Evolutionary conservation across 2,797 vertebrate genomes (phyloP).

Genomic region (Eospalax fontanierii): DNA sequence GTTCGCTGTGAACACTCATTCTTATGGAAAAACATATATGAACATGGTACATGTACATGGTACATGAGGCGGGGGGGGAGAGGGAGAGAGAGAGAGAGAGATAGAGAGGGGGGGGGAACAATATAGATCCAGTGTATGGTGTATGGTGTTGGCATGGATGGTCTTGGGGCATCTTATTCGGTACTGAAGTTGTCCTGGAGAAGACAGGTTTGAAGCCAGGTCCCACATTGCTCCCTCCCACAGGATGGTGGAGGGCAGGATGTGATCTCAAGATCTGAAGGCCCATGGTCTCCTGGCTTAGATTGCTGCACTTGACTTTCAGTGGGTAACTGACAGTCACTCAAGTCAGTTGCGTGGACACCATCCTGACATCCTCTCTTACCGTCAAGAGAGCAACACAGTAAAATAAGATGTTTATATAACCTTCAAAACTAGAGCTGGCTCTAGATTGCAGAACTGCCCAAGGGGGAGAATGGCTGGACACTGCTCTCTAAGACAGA

Average conservation of each 20-base stretch:
- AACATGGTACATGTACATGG: no score
- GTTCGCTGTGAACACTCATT: no score
- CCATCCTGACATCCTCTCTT: no score
- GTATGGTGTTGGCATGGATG: fast-evolving
- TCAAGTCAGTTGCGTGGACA: background rate
- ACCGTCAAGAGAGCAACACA: fast-evolving
- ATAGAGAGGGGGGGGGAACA: fast-evolving
- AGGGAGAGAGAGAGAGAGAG: fast-evolving
- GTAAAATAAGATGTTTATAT: no score
- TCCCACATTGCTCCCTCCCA: fast-evolving
- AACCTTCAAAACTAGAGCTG: no score
- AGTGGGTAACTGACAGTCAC: background rate
- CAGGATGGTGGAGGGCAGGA: background rate
- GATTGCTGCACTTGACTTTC: fast-evolving
- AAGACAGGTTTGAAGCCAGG: background rate
- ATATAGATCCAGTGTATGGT: fast-evolving
- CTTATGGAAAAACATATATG: no score
- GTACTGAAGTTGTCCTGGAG: no score
- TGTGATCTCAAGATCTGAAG: fast-evolving
- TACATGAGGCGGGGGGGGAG: fast-evolving
- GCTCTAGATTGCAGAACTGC: background rate
- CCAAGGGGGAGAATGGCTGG: fast-evolving
- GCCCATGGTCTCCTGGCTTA: background rate
- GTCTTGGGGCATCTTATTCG: no score
- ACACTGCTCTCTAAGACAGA: background rate